A percentile compares a stretch with the other conserved stretches of the same genome.
phyloP scores from a whole-genome alignment of 2,113 vertebrate genomes.

The Misgurnus mizolepis region DNA sequence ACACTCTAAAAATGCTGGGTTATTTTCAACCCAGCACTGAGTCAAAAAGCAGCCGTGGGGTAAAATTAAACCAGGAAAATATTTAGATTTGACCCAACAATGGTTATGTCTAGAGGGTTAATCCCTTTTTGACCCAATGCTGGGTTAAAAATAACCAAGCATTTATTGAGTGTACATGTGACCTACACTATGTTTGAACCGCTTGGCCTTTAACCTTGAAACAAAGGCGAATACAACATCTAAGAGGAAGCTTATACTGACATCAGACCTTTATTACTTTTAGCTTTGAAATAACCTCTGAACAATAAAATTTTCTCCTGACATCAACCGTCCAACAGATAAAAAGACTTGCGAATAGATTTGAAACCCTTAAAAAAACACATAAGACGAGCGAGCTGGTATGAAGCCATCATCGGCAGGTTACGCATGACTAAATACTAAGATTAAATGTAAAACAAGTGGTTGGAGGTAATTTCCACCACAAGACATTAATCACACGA shows the following conservation, averaged over 20 bases:
- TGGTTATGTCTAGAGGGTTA: no score
- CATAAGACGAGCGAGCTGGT: background rate
- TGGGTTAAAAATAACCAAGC: no score
- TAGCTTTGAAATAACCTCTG: background rate
- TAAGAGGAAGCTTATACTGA: background rate
- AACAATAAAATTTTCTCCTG: background rate
- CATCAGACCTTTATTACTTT: background rate
- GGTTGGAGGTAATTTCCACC: background rate
- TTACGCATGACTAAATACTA: background rate
- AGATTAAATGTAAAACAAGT: background rate
- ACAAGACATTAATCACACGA: slow-evolving; percentile 3
- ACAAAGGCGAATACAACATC: background rate
- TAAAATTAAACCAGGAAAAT: no score
- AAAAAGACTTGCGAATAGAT: background rate
- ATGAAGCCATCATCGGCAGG: slow-evolving; percentile 6
- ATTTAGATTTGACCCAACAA: no score
- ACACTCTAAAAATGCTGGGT: no score
- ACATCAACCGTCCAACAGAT: background rate
- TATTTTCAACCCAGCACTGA: no score
- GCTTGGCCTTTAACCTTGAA: no score
- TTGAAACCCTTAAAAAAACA: background rate
- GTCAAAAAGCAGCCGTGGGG: no score
- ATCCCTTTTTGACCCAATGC: no score
- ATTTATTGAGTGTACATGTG: no score
- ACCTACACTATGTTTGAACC: no score